Percentiles rank a stretch among this genome's conserved stretches.
These are phyloP conservation scores for Sericinus montela DNA, from an alignment of 2,888 invertebrate genomes.

Conservation along the genomic window DNA sequence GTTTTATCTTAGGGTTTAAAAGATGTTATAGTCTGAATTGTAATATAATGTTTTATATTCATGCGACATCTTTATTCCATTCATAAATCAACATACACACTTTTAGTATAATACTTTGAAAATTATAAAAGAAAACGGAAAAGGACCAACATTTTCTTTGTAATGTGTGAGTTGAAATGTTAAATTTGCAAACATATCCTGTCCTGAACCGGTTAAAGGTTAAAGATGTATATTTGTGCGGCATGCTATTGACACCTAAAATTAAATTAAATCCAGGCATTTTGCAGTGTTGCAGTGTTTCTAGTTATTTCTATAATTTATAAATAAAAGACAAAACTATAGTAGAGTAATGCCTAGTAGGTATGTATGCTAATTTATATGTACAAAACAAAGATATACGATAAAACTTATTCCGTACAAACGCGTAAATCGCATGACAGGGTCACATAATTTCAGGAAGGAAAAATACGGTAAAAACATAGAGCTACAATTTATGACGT, in stretches of 20 bases:
- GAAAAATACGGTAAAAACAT: too few species aligned
- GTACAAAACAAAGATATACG: too few species aligned
- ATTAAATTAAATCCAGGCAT: neutral
- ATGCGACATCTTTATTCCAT: neutral
- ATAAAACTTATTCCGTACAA: neutral
- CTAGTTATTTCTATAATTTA: constrained; percentile 10
- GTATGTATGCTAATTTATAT: neutral
- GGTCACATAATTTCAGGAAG: too few species aligned
- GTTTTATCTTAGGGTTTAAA: neutral
- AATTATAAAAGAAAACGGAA: constrained; percentile 8
- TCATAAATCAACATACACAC: neutral
- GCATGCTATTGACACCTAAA: neutral
- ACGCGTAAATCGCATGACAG: neutral
- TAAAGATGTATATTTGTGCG: too few species aligned
- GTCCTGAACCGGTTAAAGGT: too few species aligned
- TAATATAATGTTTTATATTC: neutral
- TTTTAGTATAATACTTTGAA: neutral
- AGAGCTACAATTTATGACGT: too few species aligned
- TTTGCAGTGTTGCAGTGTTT: constrained; percentile 1
- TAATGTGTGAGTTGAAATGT: constrained; percentile 2
- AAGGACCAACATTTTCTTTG: constrained; percentile 16
- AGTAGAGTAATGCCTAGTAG: too few species aligned
- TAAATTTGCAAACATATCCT: constrained; percentile 14
- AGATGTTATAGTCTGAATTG: neutral
- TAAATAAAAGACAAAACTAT: neutral